Evolutionary conservation across 1,140 invertebrate genomes (phyloP).

Genomic region (Papilio dardanus): DNA sequence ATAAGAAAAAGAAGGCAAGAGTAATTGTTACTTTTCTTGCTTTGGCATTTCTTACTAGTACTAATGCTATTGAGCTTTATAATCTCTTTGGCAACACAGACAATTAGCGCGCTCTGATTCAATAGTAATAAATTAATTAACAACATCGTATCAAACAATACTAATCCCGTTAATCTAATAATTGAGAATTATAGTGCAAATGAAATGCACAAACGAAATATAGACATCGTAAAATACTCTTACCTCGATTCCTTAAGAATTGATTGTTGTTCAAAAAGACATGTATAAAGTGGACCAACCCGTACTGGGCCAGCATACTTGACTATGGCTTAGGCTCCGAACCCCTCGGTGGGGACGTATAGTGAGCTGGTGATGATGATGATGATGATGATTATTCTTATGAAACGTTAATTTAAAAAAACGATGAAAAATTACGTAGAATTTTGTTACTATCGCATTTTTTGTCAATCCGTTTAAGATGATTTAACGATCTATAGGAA

Average conservation of each 20-base stretch:
- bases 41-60: neutral
- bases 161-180: constrained; percentile 12
- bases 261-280: no score
- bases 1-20: neutral
- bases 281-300: no score
- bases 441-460: neutral
- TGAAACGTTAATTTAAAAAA: neutral
- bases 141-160: constrained; percentile 3
- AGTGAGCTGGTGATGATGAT: no score
- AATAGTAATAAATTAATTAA: constrained; percentile 20
- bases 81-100: neutral
- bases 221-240: neutral
- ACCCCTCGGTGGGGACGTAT: no score
- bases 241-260: neutral
- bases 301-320: no score
- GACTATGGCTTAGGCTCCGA: no score
- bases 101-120: constrained; percentile 22
- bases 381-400: no score
- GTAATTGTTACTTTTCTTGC: neutral
- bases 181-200: neutral
- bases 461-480: neutral
- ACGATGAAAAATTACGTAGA: neutral
- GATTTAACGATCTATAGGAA: neutral
- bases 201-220: neutral
- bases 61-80: constrained; percentile 21